These are phyloP conservation scores for Saxidomus purpurata DNA, from an alignment of 1,140 invertebrate genomes.

Conservation along the genomic window DNA sequence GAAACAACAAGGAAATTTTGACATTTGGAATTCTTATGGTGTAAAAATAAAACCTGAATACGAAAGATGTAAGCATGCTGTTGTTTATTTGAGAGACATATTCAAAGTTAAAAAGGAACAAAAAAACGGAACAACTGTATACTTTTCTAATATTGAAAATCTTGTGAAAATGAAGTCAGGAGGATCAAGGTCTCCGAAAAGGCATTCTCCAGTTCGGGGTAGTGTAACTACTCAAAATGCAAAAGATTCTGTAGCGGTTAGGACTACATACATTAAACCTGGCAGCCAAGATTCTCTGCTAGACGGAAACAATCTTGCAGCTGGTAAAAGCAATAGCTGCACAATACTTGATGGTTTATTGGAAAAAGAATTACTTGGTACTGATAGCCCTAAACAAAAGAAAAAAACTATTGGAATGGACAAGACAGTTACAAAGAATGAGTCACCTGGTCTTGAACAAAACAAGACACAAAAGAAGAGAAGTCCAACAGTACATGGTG, in stretches of 20 bases:
- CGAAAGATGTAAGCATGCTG: constrained; percentile 1
- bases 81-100: background rate
- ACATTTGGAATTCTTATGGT: background rate
- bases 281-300: background rate
- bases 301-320: background rate
- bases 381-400: background rate
- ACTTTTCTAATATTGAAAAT: background rate
- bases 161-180: background rate
- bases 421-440: background rate
- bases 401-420: background rate
- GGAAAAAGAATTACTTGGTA: background rate
- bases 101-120: background rate
- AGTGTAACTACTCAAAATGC: background rate
- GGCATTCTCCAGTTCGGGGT: background rate
- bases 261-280: constrained; percentile 3
- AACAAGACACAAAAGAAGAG: background rate
- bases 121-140: background rate
- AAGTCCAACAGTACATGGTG: background rate
- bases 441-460: background rate
- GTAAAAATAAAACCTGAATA: background rate
- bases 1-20: background rate
- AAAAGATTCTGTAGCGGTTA: background rate
- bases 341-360: background rate
- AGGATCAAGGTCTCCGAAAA: constrained; percentile 32
- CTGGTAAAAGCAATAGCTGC: background rate